A percentile compares a stretch with the other conserved stretches of the same genome.
Conservation (phyloP, 92 coral and sea anemone species). For the Actinostola sp. region DNA sequence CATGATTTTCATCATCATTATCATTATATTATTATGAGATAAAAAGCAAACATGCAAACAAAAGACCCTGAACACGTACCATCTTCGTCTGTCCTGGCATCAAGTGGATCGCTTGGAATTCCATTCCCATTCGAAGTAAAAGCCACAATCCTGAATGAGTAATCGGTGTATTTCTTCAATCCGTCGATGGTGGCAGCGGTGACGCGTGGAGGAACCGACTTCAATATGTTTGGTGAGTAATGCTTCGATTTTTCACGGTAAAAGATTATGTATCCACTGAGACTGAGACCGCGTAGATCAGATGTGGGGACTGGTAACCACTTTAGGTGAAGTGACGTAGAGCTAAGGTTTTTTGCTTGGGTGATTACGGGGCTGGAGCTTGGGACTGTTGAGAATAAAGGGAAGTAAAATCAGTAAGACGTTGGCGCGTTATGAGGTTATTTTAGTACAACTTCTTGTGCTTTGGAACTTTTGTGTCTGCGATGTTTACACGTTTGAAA, state of each 20-base stretch:
- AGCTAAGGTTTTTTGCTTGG: conserved; percentile 45
- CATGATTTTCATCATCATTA: neutral
- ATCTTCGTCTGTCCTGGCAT: conserved; percentile 69
- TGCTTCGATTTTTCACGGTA: conserved; percentile 19
- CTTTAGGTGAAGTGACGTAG: conserved; percentile 37
- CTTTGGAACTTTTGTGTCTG: too few relatives aligned
- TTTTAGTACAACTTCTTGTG: too few relatives aligned
- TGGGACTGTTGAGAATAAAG: conserved; percentile 15
- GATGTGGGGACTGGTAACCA: conserved; percentile 33
- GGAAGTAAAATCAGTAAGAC: neutral
- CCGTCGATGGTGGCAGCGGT: conserved; percentile 29
- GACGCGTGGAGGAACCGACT: conserved; percentile 33
- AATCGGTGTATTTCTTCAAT: conserved; percentile 46
- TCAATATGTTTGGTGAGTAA: conserved; percentile 26
- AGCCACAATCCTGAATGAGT: conserved; percentile 57
- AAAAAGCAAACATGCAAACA: too few relatives aligned
- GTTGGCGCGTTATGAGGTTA: too few relatives aligned
- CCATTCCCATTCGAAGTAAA: conserved; percentile 77
- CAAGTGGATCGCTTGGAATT: conserved; percentile 39
- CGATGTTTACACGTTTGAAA: too few relatives aligned
- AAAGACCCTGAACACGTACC: conserved; percentile 64
- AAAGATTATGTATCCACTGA: conserved; percentile 42
- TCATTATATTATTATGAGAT: too few relatives aligned
- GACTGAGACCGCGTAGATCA: conserved; percentile 39
- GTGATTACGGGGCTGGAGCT: conserved; percentile 31